These are phyloP conservation scores for Phrynocephalus guinanensis DNA, from an alignment of 2,797 vertebrate species.

Conservation along the genomic window DNA sequence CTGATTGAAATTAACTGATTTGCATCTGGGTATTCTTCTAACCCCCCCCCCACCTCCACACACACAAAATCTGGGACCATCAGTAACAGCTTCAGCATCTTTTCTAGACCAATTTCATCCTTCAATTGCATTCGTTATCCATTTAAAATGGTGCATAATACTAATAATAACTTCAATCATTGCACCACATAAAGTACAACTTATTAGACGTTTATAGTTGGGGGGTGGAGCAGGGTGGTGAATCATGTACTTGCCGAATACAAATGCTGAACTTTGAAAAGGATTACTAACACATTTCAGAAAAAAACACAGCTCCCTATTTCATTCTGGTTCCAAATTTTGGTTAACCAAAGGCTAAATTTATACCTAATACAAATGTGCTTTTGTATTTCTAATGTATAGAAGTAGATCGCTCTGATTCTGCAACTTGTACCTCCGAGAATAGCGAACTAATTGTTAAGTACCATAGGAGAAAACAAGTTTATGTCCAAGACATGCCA, in stretches of 20 bases:
- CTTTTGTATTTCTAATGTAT: background rate
- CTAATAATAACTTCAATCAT: slow-evolving; percentile 45
- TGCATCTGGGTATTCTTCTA: background rate
- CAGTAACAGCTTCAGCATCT: slow-evolving; percentile 32
- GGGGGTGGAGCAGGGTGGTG: slow-evolving; percentile 54
- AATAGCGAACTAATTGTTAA: background rate
- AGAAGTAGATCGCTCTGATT: background rate
- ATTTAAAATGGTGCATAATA: slow-evolving; percentile 47
- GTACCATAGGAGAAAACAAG: slow-evolving; percentile 16
- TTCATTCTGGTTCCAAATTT: slow-evolving; percentile 12
- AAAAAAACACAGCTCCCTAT: slow-evolving; percentile 36
- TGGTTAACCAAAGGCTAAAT: slow-evolving; percentile 30
- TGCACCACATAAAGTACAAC: slow-evolving; percentile 65
- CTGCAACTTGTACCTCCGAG: background rate
- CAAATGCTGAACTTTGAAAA: slow-evolving; percentile 59
- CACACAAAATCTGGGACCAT: background rate
- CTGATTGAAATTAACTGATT: slow-evolving; percentile 1
- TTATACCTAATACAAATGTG: background rate
- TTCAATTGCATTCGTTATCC: slow-evolving; percentile 38
- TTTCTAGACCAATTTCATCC: slow-evolving; percentile 20
- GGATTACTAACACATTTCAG: slow-evolving; percentile 26
- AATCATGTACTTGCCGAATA: slow-evolving; percentile 52
- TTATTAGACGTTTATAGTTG: slow-evolving; percentile 48
- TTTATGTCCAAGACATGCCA: background rate
- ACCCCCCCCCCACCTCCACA: background rate